Evolutionary conservation across 2,888 invertebrate species (phyloP).

Genomic region (Leptopilina syphax): DNA sequence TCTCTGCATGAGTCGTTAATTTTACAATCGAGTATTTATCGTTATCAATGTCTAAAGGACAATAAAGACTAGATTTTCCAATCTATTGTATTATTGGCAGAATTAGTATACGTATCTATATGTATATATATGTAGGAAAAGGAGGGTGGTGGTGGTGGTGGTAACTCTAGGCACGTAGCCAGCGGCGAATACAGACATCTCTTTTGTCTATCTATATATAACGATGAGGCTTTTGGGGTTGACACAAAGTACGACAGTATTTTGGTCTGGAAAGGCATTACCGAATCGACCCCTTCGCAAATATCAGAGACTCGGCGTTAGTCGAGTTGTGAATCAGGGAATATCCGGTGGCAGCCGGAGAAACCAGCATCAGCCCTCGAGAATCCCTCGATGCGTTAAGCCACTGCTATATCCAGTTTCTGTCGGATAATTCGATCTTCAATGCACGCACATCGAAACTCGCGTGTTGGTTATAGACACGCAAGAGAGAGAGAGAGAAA

Average conservation of each 20-base stretch:
- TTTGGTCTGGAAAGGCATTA: constrained; percentile 56
- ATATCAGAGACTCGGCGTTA: constrained; percentile 70
- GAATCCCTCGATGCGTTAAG: constrained; percentile 52
- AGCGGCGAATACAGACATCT: constrained; percentile 53
- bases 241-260: constrained; percentile 55
- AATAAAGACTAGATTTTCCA: constrained; percentile 34
- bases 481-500: background rate
- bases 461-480: background rate
- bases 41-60: constrained; percentile 7
- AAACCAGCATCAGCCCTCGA: constrained; percentile 61
- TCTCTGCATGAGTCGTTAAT: constrained; percentile 19
- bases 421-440: constrained; percentile 66
- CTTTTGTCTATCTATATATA: constrained; percentile 68
- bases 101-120: constrained; percentile 60
- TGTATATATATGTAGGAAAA: too few relatives aligned
- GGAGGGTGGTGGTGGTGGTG: constrained; percentile 5
- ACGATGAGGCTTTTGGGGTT: constrained; percentile 60
- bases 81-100: constrained; percentile 66
- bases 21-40: constrained; percentile 20
- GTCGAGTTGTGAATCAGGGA: constrained; percentile 66
- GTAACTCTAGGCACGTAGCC: constrained; percentile 62
- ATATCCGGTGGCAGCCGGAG: constrained; percentile 71
- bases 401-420: constrained; percentile 66
- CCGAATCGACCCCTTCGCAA: constrained; percentile 65
- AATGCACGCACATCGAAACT: constrained; percentile 33